These are phyloP conservation scores for Dione vanillae DNA, from an alignment of 2,888 invertebrate species.

Conservation along the genomic window DNA sequence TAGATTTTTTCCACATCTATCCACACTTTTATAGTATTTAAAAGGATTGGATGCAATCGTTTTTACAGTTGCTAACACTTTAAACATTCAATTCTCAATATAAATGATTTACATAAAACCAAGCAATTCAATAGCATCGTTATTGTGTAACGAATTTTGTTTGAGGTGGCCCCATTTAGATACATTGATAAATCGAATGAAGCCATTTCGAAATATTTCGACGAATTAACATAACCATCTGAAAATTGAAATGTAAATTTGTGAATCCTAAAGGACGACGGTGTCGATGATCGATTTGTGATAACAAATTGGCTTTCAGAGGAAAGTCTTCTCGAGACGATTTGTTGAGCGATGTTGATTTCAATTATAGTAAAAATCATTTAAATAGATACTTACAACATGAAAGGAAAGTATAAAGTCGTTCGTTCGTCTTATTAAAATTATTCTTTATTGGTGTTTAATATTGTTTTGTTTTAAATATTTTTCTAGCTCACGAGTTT, in stretches of 20 bases:
- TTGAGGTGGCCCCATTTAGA: conserved; percentile 24
- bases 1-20: too few species aligned
- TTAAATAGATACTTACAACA: conserved; percentile 8
- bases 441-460: conserved; percentile 1
- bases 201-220: conserved; percentile 40
- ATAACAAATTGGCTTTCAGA: conserved; percentile 47
- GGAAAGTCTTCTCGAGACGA: conserved; percentile 29
- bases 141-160: conserved; percentile 26
- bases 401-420: background rate
- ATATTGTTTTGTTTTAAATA: background rate
- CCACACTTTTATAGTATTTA: too few species aligned
- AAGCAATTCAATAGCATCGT: conserved; percentile 17
- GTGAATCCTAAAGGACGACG: conserved; percentile 44
- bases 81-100: conserved; percentile 4
- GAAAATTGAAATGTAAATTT: conserved; percentile 50
- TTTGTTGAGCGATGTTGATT: conserved; percentile 26
- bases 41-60: background rate
- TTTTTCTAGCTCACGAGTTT: too few species aligned
- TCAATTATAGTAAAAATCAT: conserved; percentile 8
- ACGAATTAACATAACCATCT: conserved; percentile 46
- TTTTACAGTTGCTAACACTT: background rate
- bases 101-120: conserved; percentile 19
- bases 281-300: conserved; percentile 47
- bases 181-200: conserved; percentile 37
- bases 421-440: background rate